phyloP scores from a whole-genome alignment of 2,888 invertebrate genomes.

The Aromia moschata region DNA sequence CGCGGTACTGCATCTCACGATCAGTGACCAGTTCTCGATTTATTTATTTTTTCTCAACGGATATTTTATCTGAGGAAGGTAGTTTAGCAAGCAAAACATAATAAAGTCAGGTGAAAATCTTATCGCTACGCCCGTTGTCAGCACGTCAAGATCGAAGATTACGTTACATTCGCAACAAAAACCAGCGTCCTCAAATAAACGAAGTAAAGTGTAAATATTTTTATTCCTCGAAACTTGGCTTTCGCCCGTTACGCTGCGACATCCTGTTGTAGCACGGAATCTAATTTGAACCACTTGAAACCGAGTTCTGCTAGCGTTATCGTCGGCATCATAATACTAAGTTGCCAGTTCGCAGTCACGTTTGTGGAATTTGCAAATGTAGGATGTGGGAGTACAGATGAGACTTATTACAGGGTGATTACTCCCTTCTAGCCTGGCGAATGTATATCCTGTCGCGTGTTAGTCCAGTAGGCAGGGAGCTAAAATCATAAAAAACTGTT shows the following conservation, averaged over 20 bases:
- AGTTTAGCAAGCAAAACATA: background rate
- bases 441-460: too few relatives aligned
- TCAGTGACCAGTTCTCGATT: too few relatives aligned
- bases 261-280: background rate
- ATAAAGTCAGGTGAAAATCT: slow-evolving; percentile 2
- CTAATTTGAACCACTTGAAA: slow-evolving; percentile 11
- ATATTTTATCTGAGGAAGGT: background rate
- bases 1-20: too few relatives aligned
- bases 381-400: too few relatives aligned
- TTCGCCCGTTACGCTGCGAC: background rate
- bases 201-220: background rate
- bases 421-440: too few relatives aligned
- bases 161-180: slow-evolving; percentile 1
- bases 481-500: too few relatives aligned
- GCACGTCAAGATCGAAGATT: slow-evolving; percentile 14
- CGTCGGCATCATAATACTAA: background rate
- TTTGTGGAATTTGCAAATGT: background rate
- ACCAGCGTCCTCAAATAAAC: too few relatives aligned
- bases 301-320: slow-evolving; percentile 5
- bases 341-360: background rate
- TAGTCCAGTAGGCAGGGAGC: too few relatives aligned
- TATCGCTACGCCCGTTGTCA: slow-evolving; percentile 7
- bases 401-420: too few relatives aligned
- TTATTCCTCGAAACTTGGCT: background rate
- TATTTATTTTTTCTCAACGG: too few relatives aligned